Evolutionary conservation across 2,888 invertebrate species (phyloP).

Genomic region (Phengaris alcon): DNA sequence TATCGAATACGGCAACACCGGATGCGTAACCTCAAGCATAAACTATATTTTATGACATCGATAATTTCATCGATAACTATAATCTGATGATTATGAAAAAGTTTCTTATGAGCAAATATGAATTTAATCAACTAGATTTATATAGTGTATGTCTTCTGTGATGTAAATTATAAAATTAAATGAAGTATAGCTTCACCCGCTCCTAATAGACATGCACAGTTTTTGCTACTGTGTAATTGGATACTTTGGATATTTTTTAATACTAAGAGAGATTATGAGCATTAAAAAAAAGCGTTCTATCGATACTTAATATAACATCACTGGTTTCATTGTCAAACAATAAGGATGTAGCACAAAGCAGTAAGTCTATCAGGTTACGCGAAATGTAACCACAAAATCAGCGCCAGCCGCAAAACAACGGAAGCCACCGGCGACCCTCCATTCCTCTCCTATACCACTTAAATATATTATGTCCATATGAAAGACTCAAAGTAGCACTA

Average conservation of each 20-base stretch:
- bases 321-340: constrained; percentile 32
- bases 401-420: constrained; percentile 71
- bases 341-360: constrained; percentile 60
- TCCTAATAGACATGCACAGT: background rate
- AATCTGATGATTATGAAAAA: constrained; percentile 6
- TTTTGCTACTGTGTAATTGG: background rate
- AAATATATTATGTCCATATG: constrained; percentile 6
- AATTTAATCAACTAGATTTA: background rate
- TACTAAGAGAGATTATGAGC: background rate
- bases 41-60: constrained; percentile 35
- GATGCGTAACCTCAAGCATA: constrained; percentile 52
- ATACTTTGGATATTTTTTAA: background rate
- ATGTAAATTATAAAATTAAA: background rate
- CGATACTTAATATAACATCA: constrained; percentile 32
- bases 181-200: background rate
- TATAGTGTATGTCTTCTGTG: background rate
- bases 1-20: constrained; percentile 73
- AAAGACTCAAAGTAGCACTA: background rate
- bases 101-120: background rate
- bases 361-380: constrained; percentile 74
- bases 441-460: constrained; percentile 18
- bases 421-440: constrained; percentile 57
- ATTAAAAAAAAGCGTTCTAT: constrained; percentile 21
- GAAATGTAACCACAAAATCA: constrained; percentile 77
- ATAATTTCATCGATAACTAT: constrained; percentile 32